These are phyloP conservation scores for Drosophila oshimai DNA, from an alignment of 1,140 invertebrate species.

Conservation along the genomic window DNA sequence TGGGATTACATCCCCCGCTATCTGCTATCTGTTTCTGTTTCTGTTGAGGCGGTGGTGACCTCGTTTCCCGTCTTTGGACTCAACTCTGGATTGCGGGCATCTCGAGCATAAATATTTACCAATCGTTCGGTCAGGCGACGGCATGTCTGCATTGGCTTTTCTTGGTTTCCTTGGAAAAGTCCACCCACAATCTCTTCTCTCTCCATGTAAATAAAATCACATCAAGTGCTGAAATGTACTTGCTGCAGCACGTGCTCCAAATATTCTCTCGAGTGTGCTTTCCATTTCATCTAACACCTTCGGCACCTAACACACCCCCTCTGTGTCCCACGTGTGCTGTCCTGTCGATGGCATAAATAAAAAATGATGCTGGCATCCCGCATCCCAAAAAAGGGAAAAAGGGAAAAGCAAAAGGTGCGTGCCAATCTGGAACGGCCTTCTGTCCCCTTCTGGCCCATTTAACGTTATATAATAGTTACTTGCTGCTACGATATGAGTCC, in stretches of 20 bases:
- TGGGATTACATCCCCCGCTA: neutral
- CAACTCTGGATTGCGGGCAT: constrained; percentile 28
- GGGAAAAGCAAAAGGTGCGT: constrained; percentile 51
- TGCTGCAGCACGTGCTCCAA: constrained; percentile 64
- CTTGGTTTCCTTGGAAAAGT: neutral
- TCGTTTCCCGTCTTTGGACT: constrained; percentile 29
- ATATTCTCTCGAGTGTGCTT: constrained; percentile 75
- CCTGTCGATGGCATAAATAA: constrained; percentile 63
- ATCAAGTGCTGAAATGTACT: constrained; percentile 60
- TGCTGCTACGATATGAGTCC: constrained; percentile 40
- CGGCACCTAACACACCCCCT: neutral
- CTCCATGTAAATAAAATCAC: constrained; percentile 68
- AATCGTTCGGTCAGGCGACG: constrained; percentile 55
- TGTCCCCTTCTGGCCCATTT: constrained; percentile 43
- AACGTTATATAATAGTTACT: constrained; percentile 65
- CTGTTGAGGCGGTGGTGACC: constrained; percentile 28
- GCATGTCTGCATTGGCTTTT: constrained; percentile 38
- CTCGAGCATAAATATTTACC: constrained; percentile 65
- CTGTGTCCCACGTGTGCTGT: constrained; percentile 29
- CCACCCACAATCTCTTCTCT: neutral
- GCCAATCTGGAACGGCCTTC: constrained; percentile 28
- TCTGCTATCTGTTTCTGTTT: no score
- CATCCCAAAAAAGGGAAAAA: constrained; percentile 17
- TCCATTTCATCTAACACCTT: constrained; percentile 71
- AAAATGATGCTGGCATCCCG: constrained; percentile 60